Conservation (phyloP, 23 tunicate species). For the Halocynthia aurantium region DNA sequence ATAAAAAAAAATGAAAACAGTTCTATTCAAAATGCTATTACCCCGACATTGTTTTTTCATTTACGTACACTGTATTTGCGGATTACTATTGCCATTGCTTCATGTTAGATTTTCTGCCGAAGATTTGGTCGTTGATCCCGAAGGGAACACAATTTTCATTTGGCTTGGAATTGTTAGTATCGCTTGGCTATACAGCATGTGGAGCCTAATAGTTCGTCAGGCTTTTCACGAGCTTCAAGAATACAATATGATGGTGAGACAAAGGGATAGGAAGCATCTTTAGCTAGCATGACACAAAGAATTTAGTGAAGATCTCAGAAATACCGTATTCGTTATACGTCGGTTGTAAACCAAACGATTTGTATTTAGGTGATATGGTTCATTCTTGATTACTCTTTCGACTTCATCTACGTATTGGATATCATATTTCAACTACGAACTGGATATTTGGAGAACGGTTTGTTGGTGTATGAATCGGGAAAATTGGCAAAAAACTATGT, state of each 20-base stretch:
- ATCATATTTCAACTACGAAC: conserved; percentile 52
- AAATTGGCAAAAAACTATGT: conserved; percentile 56
- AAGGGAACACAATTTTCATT: conserved; percentile 42
- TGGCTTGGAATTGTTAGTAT: conserved; percentile 69
- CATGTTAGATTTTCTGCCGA: no score
- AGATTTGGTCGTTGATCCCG: conserved; percentile 55
- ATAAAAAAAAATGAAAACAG: no score
- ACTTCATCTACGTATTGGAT: conserved; percentile 53
- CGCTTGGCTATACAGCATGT: conserved; percentile 59
- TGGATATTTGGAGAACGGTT: conserved; percentile 79
- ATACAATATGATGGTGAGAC: no score
- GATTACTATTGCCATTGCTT: no score
- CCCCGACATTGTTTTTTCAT: no score
- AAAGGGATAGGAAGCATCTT: no score
- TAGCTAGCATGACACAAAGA: no score
- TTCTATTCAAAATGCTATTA: no score
- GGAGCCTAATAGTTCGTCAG: conserved; percentile 83
- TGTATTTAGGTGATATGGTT: conserved; percentile 52
- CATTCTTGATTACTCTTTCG: conserved; percentile 58
- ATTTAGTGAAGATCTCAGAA: no score
- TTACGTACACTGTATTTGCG: no score
- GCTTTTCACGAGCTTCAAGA: conserved; percentile 67
- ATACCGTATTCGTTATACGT: no score
- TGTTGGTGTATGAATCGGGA: conserved; percentile 43
- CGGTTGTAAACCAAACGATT: no score